phyloP scores from a whole-genome alignment of 2,113 vertebrate species.

The Balaeniceps rex region DNA sequence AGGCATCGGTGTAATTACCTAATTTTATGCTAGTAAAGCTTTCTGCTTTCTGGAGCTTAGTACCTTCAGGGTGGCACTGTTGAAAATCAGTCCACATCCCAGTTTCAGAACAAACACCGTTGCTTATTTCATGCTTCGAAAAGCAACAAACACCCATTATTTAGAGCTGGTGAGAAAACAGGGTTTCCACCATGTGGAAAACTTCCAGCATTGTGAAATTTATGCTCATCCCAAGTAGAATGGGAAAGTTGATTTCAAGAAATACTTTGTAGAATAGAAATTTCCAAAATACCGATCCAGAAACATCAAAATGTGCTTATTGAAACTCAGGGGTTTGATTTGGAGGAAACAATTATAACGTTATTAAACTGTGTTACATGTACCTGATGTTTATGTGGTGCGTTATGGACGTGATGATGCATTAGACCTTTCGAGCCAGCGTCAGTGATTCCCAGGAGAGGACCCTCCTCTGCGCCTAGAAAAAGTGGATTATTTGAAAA shows the following conservation, averaged over 20 bases:
- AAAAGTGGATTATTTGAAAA: background rate
- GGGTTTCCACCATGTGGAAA: conserved; percentile 4
- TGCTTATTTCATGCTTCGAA: conserved; percentile 46
- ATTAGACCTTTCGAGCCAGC: background rate
- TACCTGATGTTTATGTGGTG: accelerated
- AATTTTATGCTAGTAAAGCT: conserved; percentile 23
- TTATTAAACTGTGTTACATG: background rate
- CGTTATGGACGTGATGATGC: accelerated
- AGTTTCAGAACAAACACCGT: background rate
- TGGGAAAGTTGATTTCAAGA: background rate
- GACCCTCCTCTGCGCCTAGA: background rate
- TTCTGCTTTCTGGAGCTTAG: background rate
- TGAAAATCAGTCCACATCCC: conserved; percentile 49
- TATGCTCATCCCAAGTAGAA: background rate
- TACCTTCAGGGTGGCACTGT: conserved; percentile 41
- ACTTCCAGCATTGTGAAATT: background rate
- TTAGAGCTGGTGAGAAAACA: conserved; percentile 1
- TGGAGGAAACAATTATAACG: background rate
- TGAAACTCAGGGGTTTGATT: background rate
- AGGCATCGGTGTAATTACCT: background rate
- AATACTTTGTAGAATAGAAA: background rate
- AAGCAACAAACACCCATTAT: conserved; percentile 59
- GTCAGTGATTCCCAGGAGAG: background rate
- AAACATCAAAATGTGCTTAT: background rate
- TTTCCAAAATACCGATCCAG: background rate